Evolutionary conservation across 2,113 vertebrate genomes (phyloP), one percentile per base, ranked within the genome.

Genomic region (Vicugna pacos): DNA sequence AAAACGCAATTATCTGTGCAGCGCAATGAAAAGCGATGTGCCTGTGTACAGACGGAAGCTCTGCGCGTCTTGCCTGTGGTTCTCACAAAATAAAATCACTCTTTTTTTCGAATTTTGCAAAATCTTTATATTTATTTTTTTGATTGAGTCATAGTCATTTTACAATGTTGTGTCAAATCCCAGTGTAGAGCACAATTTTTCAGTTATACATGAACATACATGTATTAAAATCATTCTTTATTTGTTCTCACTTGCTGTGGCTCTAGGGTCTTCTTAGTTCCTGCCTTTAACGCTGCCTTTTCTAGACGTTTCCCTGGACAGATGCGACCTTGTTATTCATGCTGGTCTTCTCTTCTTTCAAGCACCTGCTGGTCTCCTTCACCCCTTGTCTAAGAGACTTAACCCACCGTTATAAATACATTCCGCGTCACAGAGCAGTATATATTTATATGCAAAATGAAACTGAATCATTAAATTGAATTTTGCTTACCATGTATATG

Each of bases 61-160:
- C 3, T 26, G 54, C 60, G 2, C 6, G 32, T 42, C 69, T 42
- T 35, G 2, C 30, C 5, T 30, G 0, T 1, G 1, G 46, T 30
- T 30, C 46, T 0, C 9, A 10, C 4, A 46, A 22, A 72, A 58
- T 20, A 13, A 24, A 24, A 4, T 48, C 62, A 9, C 35, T 38
- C 16, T 52, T 77, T 26, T 50, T 42, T 42, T 42, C 38, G 38
- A 42, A 42, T 42, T 42, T 42, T 42, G 38, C 38, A 42, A 42
- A 42, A 42, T 42, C 38, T 42, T 42, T 4, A 42, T 42, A 42
- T 5, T 42, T 42, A 42, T 42, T 42, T 42, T 42, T 42, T 42
- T 42, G 38, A 42, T 5, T 42, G 38, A 42, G 38, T 42, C 38
- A 42, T 42, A 42, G 38, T 42, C 38, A 42, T 42, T 42, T 42